A percentile compares a stretch with the other conserved stretches of the same genome.
These are phyloP conservation scores for Drosophila grimshawi DNA, from an alignment of 1,140 invertebrate species.

Conservation along the genomic window DNA sequence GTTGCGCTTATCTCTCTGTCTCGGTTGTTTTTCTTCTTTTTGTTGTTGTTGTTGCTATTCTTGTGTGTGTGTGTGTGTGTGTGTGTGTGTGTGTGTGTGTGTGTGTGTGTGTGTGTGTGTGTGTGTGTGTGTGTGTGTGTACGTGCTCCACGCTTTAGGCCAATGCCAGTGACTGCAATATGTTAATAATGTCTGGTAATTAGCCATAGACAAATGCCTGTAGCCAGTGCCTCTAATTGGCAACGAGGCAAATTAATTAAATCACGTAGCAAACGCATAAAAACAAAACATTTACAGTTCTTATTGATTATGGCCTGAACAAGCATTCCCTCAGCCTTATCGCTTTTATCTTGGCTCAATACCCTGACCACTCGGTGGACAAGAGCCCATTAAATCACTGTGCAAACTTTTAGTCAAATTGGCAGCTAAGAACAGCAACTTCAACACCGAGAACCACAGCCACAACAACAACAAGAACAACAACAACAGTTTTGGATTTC, in stretches of 20 bases:
- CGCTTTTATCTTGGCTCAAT: conserved; percentile 10
- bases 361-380: conserved; percentile 10
- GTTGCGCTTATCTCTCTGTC: conserved; percentile 42
- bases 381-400: conserved; percentile 33
- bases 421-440: conserved; percentile 56
- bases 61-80: neutral
- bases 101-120: neutral
- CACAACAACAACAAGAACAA: too few species aligned
- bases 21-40: conserved; percentile 3
- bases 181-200: conserved; percentile 67
- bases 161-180: conserved; percentile 48
- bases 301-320: conserved; percentile 6
- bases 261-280: conserved; percentile 81
- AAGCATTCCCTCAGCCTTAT: neutral
- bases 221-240: conserved; percentile 52
- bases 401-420: conserved; percentile 73
- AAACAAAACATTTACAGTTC: conserved; percentile 60
- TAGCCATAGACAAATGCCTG: conserved; percentile 61
- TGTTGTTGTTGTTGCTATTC: neutral
- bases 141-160: conserved; percentile 31
- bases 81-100: neutral
- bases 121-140: neutral
- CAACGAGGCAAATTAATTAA: conserved; percentile 71
- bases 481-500: too few species aligned
- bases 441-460: conserved; percentile 39